Conservation (phyloP, 2,888 invertebrate genomes). For the Altica lythri region DNA sequence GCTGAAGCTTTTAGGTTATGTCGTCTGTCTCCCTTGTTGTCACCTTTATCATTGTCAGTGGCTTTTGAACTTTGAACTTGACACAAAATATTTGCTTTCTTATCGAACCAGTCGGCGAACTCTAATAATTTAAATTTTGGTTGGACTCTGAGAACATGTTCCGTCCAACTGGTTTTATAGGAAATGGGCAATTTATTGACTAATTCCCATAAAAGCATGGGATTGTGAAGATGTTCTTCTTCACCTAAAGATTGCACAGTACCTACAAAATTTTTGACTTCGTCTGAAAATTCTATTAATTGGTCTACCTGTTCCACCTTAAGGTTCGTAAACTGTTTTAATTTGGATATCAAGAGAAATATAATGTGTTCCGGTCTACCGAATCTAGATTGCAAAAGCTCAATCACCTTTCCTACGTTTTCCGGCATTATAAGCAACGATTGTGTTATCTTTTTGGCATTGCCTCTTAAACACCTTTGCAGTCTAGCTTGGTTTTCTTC, state of each 20-base stretch:
- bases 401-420: too few relatives aligned
- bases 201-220: background rate
- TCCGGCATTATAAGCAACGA: conserved; percentile 6
- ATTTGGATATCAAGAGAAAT: background rate
- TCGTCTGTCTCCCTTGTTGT: too few relatives aligned
- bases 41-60: too few relatives aligned
- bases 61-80: too few relatives aligned
- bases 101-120: too few relatives aligned
- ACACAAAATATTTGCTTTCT: too few relatives aligned
- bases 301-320: background rate
- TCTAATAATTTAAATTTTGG: too few relatives aligned
- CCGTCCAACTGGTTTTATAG: too few relatives aligned
- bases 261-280: background rate
- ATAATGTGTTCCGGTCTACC: background rate
- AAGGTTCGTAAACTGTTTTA: too few relatives aligned
- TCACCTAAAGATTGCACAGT: background rate
- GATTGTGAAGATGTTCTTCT: background rate
- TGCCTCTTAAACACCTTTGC: conserved; percentile 13
- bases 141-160: too few relatives aligned
- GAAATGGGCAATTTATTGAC: too few relatives aligned
- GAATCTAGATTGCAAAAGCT: background rate
- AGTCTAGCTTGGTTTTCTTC: conserved; percentile 9
- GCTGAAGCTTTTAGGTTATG: too few relatives aligned
- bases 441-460: conserved; percentile 12
- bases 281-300: background rate